Evolutionary conservation across 2,797 vertebrate genomes (phyloP), one percentile per base, ranked within the genome.

Genomic region (Phrynocephalus guinanensis): DNA sequence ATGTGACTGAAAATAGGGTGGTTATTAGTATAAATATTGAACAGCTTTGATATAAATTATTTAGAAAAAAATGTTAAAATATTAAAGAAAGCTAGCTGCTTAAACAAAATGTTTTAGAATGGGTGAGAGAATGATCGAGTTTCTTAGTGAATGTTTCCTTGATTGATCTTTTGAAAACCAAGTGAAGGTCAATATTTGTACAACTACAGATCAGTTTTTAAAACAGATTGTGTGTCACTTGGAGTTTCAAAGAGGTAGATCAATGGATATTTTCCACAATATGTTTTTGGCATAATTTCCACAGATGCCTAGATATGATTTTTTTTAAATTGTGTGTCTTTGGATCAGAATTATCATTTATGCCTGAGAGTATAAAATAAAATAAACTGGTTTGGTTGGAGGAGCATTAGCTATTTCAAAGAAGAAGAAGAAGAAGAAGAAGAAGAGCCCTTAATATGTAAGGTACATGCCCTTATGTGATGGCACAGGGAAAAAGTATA

Each of bases 21-120:
- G 77, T 85, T 28, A 22, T 85, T 78, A 78, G 73, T 78, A 68
- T 78, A 84, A 84, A 84, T 84, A 84, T 84, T 66, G 66, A 84
- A 84, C n/a, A 13, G 72, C 72, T 44, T 44, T 76, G 83, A 48
- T 84, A 66, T 84, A 20, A 78, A 85, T 85, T 67, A 78, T 78
- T 85, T 78, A 85, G 63, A 76, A 75, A 48, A 48, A 85, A 68
- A 68, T 85, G 60, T 85, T 85, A 22, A 78, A 84, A 78, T 78
- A 78, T 78, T 85, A 50, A 78, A 85, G 84, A 50, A 24, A 13
- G 44, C 28, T 85, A 28, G 16, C 75, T 67, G 50, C 38, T 85
- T 60, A 85, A 78, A 85, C 75, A 78, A 85, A 85, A 85, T 78
- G 60, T 85, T 85, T 85, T 60, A 85, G 56, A 63, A 56, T 50